These are phyloP conservation scores for Drosophila kanekoi DNA, from an alignment of 2,888 invertebrate genomes.

Conservation along the genomic window DNA sequence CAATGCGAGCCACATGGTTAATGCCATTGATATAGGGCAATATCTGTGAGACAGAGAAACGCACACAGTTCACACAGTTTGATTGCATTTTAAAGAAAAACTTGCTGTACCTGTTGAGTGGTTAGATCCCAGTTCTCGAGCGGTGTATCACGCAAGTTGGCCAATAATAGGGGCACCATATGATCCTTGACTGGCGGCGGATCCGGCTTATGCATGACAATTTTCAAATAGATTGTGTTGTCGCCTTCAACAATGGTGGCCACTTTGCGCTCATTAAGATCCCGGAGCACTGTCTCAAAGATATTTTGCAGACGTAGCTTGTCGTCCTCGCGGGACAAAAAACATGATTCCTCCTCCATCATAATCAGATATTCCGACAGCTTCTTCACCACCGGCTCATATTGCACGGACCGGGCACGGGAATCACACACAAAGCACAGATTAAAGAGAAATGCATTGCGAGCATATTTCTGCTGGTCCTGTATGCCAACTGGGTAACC, in stretches of 20 bases:
- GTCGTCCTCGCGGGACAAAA: constrained; percentile 89
- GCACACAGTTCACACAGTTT: background rate
- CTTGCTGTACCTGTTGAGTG: constrained; percentile 91
- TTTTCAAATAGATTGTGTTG: constrained; percentile 95
- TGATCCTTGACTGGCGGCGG: constrained; percentile 93
- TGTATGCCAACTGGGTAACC: constrained; percentile 97
- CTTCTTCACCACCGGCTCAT: constrained; percentile 97
- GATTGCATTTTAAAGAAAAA: background rate
- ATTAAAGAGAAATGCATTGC: constrained; percentile 98
- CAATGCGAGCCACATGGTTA: constrained; percentile 95
- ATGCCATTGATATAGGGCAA: constrained; percentile 96
- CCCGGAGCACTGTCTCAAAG: constrained; percentile 91
- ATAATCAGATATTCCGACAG: constrained; percentile 95
- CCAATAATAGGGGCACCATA: constrained; percentile 94
- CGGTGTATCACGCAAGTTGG: constrained; percentile 88
- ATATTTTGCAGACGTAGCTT: constrained; percentile 90
- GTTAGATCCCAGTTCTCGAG: constrained; percentile 96
- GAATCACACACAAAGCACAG: constrained; percentile 97
- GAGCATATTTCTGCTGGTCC: constrained; percentile 93
- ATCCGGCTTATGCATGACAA: constrained; percentile 92
- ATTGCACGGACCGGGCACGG: constrained; percentile 94
- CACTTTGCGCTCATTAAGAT: constrained; percentile 92
- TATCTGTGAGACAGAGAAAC: constrained; percentile 60
- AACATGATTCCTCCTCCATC: constrained; percentile 94
- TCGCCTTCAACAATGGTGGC: constrained; percentile 93